These are phyloP conservation scores for Bembecia ichneumoniformis DNA, from an alignment of 2,888 invertebrate species.

Conservation along the genomic window DNA sequence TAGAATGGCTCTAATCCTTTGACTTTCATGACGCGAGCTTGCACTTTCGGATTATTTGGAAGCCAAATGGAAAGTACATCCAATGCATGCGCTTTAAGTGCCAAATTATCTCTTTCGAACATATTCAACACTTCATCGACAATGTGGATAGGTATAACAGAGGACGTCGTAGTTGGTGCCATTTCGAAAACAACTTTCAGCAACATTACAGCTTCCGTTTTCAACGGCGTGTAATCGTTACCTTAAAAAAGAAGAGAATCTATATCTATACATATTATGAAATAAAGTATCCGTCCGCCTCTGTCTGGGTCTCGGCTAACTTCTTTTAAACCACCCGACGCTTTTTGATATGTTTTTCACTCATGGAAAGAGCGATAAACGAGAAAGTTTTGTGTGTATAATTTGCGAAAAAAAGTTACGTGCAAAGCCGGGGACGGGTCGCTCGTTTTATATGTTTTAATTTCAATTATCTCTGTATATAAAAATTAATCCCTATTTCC, in stretches of 20 bases:
- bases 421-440: too few species aligned
- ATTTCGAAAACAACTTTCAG: conserved; percentile 34
- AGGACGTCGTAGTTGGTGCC: conserved; percentile 27
- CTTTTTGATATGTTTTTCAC: too few species aligned
- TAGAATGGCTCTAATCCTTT: conserved; percentile 52
- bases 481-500: too few species aligned
- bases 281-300: conserved; percentile 10
- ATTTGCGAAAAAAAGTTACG: too few species aligned
- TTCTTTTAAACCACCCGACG: too few species aligned
- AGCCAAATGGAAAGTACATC: conserved; percentile 44
- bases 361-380: too few species aligned
- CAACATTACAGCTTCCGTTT: conserved; percentile 26
- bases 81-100: conserved; percentile 35
- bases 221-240: conserved; percentile 16
- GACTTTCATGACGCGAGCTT: conserved; percentile 45
- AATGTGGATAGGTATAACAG: conserved; percentile 29
- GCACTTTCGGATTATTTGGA: conserved; percentile 42
- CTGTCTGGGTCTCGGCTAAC: too few species aligned
- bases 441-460: too few species aligned
- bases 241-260: too few species aligned
- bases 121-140: conserved; percentile 42
- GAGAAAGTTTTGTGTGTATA: too few species aligned
- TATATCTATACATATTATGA: too few species aligned
- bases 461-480: too few species aligned
- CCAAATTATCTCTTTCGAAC: conserved; percentile 32